Percentiles rank a stretch among this genome's conserved stretches.
Evolutionary conservation across 2,888 invertebrate genomes (phyloP).

Genomic region (Saturnia japonica): DNA sequence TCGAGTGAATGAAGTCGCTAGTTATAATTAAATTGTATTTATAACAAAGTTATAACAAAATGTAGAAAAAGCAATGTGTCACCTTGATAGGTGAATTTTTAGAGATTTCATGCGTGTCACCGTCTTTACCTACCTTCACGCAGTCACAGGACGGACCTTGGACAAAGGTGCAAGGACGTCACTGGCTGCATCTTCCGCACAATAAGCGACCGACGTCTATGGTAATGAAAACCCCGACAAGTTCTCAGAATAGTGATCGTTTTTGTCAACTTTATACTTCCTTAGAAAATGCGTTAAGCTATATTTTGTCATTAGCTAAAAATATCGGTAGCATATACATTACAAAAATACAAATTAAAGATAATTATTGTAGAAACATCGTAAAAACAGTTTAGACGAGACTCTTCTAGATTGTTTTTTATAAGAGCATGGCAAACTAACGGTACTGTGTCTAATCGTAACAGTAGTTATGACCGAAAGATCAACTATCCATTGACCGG

Average conservation of each 20-base stretch:
- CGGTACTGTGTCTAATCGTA: too few relatives aligned
- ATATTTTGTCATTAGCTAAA: background rate
- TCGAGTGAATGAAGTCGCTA: too few relatives aligned
- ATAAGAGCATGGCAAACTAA: too few relatives aligned
- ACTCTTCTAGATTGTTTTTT: too few relatives aligned
- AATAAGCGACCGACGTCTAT: constrained; percentile 35
- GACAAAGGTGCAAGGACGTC: constrained; percentile 66
- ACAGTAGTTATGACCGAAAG: too few relatives aligned
- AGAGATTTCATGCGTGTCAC: constrained; percentile 5
- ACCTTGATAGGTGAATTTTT: background rate
- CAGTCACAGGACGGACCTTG: constrained; percentile 35
- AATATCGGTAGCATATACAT: too few relatives aligned
- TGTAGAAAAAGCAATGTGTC: background rate
- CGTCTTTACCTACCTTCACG: constrained; percentile 22
- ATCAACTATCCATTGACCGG: too few relatives aligned
- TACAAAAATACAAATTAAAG: too few relatives aligned
- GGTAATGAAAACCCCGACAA: constrained; percentile 19
- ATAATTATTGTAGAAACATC: too few relatives aligned
- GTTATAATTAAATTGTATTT: too few relatives aligned
- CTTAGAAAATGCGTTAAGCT: background rate
- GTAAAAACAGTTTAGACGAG: too few relatives aligned
- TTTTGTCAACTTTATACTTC: background rate
- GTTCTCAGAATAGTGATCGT: background rate
- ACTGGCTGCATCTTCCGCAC: constrained; percentile 48
- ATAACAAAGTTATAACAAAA: background rate